These are phyloP conservation scores for Lemur catta DNA, from an alignment of 2,797 vertebrate species.

Conservation along the genomic window DNA sequence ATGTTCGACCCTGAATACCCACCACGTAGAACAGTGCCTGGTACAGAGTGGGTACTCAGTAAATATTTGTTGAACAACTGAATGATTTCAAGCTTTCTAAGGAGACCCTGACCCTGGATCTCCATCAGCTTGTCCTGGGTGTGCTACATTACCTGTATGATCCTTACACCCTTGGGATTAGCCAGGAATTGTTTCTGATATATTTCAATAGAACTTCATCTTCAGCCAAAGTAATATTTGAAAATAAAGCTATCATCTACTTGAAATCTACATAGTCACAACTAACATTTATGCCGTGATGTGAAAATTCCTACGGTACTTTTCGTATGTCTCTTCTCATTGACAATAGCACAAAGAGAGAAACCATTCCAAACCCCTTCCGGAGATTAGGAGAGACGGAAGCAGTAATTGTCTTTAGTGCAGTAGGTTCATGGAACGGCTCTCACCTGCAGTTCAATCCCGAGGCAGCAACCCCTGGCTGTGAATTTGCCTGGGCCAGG, in stretches of 20 bases:
- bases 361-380: background rate
- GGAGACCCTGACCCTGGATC: background rate
- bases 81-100: background rate
- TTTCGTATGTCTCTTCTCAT: background rate
- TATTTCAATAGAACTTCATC: background rate
- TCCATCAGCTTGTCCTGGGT: background rate
- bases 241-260: background rate
- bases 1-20: background rate
- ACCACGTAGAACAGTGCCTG: background rate
- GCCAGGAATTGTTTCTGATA: background rate
- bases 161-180: background rate
- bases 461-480: background rate
- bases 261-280: background rate
- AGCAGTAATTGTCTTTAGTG: background rate
- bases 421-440: slow-evolving; percentile 36
- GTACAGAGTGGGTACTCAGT: background rate
- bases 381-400: background rate
- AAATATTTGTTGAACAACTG: background rate
- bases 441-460: background rate
- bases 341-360: background rate
- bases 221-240: background rate
- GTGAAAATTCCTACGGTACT: background rate
- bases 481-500: slow-evolving; percentile 5
- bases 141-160: background rate
- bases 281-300: background rate